These are phyloP conservation scores for Pristionchus fissidentatus DNA, from an alignment of 2,888 invertebrate genomes.

Conservation along the genomic window DNA sequence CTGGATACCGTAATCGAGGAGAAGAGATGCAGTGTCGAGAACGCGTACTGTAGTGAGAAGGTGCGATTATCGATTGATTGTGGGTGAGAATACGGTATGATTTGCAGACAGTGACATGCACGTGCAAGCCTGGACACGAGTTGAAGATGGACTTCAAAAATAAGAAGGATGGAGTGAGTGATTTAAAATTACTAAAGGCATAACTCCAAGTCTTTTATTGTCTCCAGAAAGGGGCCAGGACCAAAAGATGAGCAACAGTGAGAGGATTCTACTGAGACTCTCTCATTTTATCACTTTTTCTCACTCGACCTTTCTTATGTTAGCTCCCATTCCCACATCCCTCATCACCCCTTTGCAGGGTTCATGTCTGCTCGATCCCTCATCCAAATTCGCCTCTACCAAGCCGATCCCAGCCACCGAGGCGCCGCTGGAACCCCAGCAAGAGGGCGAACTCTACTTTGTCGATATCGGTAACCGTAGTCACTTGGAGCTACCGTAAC, in stretches of 20 bases:
- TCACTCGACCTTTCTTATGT: no score
- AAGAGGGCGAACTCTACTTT: constrained; percentile 62
- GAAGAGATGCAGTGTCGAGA: constrained; percentile 70
- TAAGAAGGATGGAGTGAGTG: constrained; percentile 66
- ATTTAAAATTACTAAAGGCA: neutral
- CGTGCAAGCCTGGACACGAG: constrained; percentile 72
- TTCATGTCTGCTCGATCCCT: constrained; percentile 38
- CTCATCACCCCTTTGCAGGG: constrained; percentile 7
- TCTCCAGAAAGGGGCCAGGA: no score
- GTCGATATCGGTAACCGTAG: constrained; percentile 67
- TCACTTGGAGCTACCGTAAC: constrained; percentile 9
- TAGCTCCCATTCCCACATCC: neutral
- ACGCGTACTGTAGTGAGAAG: constrained; percentile 73
- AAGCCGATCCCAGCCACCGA: constrained; percentile 21
- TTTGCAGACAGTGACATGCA: constrained; percentile 67
- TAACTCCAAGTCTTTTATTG: neutral
- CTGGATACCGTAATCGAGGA: constrained; percentile 72
- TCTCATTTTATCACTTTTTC: neutral
- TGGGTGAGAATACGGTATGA: neutral
- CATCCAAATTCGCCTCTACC: constrained; percentile 35
- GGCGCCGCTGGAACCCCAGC: constrained; percentile 20
- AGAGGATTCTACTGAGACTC: neutral
- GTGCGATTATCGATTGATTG: neutral
- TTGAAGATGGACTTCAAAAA: constrained; percentile 72
- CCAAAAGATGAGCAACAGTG: neutral